These are phyloP conservation scores for Blennius ocellaris DNA, from an alignment of 2,113 vertebrate genomes.

Conservation along the genomic window DNA sequence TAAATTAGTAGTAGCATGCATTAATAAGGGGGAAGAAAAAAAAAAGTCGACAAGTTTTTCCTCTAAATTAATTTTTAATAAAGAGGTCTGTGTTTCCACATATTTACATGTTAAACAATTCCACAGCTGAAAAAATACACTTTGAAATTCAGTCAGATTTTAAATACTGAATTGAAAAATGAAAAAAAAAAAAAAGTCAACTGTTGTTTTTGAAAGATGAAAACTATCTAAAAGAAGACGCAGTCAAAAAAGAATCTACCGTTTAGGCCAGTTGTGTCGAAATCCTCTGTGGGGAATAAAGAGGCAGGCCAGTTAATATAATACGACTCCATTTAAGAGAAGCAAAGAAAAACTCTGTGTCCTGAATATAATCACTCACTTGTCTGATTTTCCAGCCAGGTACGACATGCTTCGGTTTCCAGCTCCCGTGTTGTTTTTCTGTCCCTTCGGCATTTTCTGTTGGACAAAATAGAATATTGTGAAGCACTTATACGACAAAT, in stretches of 20 bases:
- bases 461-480: slow-evolving; percentile 8
- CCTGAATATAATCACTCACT: slow-evolving; percentile 76
- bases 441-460: slow-evolving; percentile 85
- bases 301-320: slow-evolving; percentile 1
- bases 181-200: background rate
- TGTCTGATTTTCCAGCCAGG: slow-evolving; percentile 85
- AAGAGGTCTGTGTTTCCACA: slow-evolving; percentile 36
- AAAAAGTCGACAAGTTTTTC: background rate
- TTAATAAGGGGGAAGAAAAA: no score
- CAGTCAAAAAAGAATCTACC: slow-evolving; percentile 77
- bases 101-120: slow-evolving; percentile 62
- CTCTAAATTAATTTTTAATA: slow-evolving; percentile 71
- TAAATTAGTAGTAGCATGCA: no score
- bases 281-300: slow-evolving; percentile 85
- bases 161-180: slow-evolving; percentile 20
- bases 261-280: slow-evolving; percentile 93
- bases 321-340: slow-evolving; percentile 1
- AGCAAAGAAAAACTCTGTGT: background rate
- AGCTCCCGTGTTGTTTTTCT: slow-evolving; percentile 78
- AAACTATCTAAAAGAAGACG: slow-evolving; percentile 16
- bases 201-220: slow-evolving; percentile 1
- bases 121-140: slow-evolving; percentile 34
- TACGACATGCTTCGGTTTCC: slow-evolving; percentile 94
- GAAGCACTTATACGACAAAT: background rate
- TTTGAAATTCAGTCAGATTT: slow-evolving; percentile 39